These are phyloP conservation scores for Hydropotes inermis DNA, from an alignment of 2,113 vertebrate genomes.

Conservation along the genomic window DNA sequence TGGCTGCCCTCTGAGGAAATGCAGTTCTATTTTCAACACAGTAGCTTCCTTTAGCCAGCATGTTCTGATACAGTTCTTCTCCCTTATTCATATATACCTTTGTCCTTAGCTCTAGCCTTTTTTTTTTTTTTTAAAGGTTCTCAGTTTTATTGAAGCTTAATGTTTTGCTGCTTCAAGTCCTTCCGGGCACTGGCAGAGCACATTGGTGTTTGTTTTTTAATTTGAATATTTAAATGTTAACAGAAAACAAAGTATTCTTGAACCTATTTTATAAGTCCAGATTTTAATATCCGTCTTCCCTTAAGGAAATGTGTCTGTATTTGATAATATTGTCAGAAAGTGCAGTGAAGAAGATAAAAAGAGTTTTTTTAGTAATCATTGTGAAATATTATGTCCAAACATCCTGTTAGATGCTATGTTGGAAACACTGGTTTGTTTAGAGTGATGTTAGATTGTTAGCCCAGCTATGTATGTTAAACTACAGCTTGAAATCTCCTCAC, in stretches of 20 bases:
- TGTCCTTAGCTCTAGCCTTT: background rate
- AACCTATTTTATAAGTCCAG: background rate
- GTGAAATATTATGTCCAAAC: background rate
- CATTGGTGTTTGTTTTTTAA: background rate
- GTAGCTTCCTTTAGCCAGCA: background rate
- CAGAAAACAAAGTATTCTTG: constrained; percentile 23
- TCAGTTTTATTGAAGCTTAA: background rate
- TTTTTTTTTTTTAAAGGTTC: background rate
- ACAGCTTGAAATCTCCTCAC: background rate
- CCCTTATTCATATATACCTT: background rate
- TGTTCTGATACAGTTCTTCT: background rate
- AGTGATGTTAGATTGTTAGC: background rate
- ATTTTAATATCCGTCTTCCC: constrained; percentile 22
- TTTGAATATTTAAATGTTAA: background rate
- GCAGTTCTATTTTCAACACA: constrained; percentile 5
- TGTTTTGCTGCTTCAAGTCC: constrained; percentile 2
- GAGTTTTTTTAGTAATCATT: background rate
- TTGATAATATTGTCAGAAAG: constrained; percentile 17
- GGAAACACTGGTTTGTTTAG: background rate
- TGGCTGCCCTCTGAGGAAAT: constrained; percentile 39
- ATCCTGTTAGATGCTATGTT: background rate
- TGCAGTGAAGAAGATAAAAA: background rate
- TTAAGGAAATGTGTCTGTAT: constrained; percentile 25
- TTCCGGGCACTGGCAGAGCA: background rate
- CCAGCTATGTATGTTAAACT: background rate